Base-by-base conservation (phyloP, 2,888 invertebrate species). In the Brenthis ino region DNA sequence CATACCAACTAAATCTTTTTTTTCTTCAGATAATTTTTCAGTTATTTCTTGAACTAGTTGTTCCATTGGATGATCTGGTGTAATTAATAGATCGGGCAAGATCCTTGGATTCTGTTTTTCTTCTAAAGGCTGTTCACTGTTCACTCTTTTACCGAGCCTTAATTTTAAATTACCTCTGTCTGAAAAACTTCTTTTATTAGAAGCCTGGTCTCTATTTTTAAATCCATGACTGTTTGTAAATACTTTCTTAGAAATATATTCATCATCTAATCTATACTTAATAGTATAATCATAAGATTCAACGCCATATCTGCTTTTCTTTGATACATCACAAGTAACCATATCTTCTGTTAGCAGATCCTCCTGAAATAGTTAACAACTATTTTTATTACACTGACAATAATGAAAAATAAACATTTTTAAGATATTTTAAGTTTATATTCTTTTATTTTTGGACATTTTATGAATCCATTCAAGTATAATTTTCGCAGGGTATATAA, bases 321-420 rank as follows among this genome's bases (percentile, higher is more conserved):
- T 86, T 88, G 95, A 95, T 12, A 97, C 97, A 85, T 96, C 96
- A 86, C 96, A 96, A 55, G 95, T 95, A 13, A 95, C 95, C 89
- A 98, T 94, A 77, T 96, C 95, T 82, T 97, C 96, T 37, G 96
- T 95, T 64, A 98, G 86, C 0, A 96, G 93, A 76, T 97, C 97
- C 82, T 97, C 97, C 89, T 97, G 95, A n/a, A 91, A 90, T 66
- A 48, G 43, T 16, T 33, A 55, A 54, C n/a, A 43, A 14, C 48
- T 43, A 58, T 63, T 14, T 48, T 11, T 58, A 63, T 37, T 47
- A 12, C n/a, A 28, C 55, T 16, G 14, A 16, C 0, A 37, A n/a
- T 20, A 4, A 8, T 4, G 20, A 1, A 6, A 8, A 33, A 11
- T n/a, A 56, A 56, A 2, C 1, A 37, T n/a, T n/a, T 4, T 16